Evolutionary conservation across 2,797 vertebrate genomes (phyloP), one percentile per base, ranked within the genome.

Genomic region (Danio kyathit): DNA sequence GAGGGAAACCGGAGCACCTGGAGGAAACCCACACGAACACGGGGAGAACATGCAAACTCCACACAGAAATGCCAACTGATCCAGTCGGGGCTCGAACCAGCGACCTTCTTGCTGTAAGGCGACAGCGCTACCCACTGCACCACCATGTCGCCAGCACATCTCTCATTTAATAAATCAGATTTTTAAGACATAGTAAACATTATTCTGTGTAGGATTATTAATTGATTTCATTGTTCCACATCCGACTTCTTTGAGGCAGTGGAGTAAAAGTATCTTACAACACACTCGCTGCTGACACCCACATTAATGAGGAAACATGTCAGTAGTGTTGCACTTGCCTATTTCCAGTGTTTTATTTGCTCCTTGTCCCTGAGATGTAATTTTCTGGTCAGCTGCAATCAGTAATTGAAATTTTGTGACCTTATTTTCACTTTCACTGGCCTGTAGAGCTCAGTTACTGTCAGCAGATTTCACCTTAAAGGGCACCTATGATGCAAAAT

Each of bases 371-470:
- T 74, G 76, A 77, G 51, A 73, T 77, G 44, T 74, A 66, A 83
- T 82, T 80, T 83, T 74, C 82, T 82, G 76, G 73, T 82, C 69
- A 75, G 54, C 64, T 75, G 74, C 81, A 77, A 86, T 60, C 16
- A n/a, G 54, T 84, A 81, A 84, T 83, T 67, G 59, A 80, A 85
- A 79, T 56, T 14, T 46, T 61, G 65, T 70, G 76, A 71, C 56
- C 56, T 79, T 48, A 65, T 54, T 64, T 79, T 66, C 61, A 21
- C 63, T 54, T n/a, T 74, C 14, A 1, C 38, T 67, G 43, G 54
- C 43, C 16, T 70, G 21, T 61, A 11, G n/a, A 16, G 17, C 44
- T 78, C n/a, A 60, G 76, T 41, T 49, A 69, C 29, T 29, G 29
- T 29, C 21, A n/a, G 9, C 6, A 11, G 29, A 9, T 40, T 70